A percentile compares a stretch with the other conserved stretches of the same genome.
These are phyloP conservation scores for Triops longicaudatus DNA, from an alignment of 1,140 invertebrate species.

Conservation along the genomic window DNA sequence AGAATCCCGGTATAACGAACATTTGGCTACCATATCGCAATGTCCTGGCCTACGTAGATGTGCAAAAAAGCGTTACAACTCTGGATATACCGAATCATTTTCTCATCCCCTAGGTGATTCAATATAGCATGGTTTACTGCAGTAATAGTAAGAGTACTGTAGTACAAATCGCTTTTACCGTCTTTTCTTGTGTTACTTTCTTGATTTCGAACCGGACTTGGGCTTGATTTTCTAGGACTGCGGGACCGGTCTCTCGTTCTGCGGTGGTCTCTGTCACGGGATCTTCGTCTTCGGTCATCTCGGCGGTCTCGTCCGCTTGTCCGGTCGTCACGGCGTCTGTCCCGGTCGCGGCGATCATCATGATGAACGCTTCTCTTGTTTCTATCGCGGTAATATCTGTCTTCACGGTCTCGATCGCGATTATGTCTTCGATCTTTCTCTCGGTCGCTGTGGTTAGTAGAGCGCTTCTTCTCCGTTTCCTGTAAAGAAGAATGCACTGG, in stretches of 20 bases:
- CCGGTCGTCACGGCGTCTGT: background rate
- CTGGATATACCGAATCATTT: no score
- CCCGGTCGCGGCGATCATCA: background rate
- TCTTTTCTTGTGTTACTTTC: background rate
- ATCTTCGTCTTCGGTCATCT: background rate
- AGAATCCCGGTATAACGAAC: no score
- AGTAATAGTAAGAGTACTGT: no score
- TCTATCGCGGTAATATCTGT: background rate
- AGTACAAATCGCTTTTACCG: background rate
- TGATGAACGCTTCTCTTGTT: background rate
- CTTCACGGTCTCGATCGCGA: background rate
- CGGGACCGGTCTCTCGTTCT: background rate
- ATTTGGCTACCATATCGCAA: no score
- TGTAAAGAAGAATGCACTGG: slow-evolving; percentile 2
- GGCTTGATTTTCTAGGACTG: background rate
- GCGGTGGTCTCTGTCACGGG: background rate
- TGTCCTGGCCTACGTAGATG: no score
- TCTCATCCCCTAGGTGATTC: no score
- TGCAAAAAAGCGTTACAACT: no score
- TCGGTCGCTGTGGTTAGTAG: background rate
- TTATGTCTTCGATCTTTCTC: background rate
- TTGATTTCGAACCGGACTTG: background rate
- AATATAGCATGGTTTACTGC: no score
- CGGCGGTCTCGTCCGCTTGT: background rate
- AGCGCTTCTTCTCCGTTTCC: background rate